Conservation (phyloP, 2,113 vertebrate species). For the Tragelaphus strepsiceros region DNA sequence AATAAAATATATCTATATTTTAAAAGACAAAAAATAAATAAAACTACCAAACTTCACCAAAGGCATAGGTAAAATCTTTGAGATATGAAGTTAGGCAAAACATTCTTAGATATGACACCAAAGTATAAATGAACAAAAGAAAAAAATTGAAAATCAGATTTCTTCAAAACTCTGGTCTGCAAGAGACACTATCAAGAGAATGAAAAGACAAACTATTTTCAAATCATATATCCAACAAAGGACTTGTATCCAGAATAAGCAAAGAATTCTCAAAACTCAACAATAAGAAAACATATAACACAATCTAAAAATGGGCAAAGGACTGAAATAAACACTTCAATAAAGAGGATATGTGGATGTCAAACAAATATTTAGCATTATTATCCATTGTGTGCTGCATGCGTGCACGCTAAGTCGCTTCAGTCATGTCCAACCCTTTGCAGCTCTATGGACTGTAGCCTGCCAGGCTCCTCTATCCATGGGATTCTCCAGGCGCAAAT, state of each 20-base stretch:
- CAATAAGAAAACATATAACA: background rate
- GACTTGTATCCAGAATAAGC: background rate
- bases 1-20: background rate
- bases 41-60: background rate
- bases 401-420: rapidly evolving
- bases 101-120: background rate
- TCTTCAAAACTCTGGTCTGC: background rate
- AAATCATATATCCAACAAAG: slow-evolving; percentile 6
- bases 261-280: background rate
- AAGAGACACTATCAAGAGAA: background rate
- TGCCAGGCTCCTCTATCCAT: background rate
- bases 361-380: background rate
- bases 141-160: background rate
- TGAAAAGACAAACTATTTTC: background rate
- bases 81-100: background rate
- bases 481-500: background rate
- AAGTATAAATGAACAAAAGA: background rate
- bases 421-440: background rate
- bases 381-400: background rate
- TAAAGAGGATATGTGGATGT: background rate
- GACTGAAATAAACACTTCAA: background rate
- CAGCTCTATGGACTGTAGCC: background rate
- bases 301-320: background rate
- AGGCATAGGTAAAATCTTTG: background rate
- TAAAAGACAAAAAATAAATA: background rate